Conservation (phyloP, 1,140 invertebrate species). For the Ruditapes philippinarum region DNA sequence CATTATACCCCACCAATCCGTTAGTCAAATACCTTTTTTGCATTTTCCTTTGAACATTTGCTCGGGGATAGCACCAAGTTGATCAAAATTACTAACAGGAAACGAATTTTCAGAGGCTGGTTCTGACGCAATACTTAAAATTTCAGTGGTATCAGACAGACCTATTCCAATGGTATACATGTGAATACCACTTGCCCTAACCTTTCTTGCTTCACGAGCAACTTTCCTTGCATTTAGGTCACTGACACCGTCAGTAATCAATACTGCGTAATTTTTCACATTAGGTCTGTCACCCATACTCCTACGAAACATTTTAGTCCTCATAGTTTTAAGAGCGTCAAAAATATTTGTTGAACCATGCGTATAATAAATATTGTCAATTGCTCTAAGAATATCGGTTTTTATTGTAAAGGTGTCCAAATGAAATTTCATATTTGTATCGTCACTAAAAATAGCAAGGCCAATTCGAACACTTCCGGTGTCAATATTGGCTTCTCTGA, state of each 20-base stretch:
- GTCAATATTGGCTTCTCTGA: conserved; percentile 77
- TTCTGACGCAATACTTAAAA: conserved; percentile 74
- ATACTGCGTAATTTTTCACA: conserved; percentile 72
- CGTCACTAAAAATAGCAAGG: conserved; percentile 75
- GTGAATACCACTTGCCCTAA: conserved; percentile 64
- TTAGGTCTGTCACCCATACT: conserved; percentile 71
- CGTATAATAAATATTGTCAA: conserved; percentile 60
- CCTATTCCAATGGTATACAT: conserved; percentile 80
- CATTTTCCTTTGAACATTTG: conserved; percentile 16
- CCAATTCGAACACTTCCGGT: conserved; percentile 78
- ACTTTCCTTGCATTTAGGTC: conserved; percentile 73
- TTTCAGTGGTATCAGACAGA: conserved; percentile 73
- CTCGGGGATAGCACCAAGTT: conserved; percentile 71
- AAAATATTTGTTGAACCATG: conserved; percentile 63
- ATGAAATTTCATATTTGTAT: conserved; percentile 68
- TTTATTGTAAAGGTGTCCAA: conserved; percentile 67
- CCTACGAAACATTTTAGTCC: conserved; percentile 65
- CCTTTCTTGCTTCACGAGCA: conserved; percentile 70
- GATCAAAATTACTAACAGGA: conserved; percentile 78
- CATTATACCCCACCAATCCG: not conserved
- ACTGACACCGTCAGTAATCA: conserved; percentile 77
- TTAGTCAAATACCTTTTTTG: not conserved
- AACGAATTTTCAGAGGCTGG: conserved; percentile 76
- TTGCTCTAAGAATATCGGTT: conserved; percentile 61
- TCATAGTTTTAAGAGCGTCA: conserved; percentile 57